phyloP scores from a whole-genome alignment of 2,888 invertebrate species.

The Druceiella hillmani region DNA sequence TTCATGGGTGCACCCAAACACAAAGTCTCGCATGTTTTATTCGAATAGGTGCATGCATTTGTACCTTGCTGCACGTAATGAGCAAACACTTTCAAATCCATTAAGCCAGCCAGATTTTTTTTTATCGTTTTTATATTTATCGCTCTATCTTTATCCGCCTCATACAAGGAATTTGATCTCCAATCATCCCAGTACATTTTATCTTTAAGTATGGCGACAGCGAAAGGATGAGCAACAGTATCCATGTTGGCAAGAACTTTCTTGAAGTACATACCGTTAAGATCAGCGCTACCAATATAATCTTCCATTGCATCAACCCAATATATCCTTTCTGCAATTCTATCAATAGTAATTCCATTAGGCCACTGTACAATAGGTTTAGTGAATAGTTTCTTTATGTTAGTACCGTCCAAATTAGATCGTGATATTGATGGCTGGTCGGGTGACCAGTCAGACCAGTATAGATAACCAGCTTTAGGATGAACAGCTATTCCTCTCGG shows the following conservation, averaged over 20 bases:
- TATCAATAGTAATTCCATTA: slow-evolving; percentile 82
- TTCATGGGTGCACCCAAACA: slow-evolving; percentile 72
- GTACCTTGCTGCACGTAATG: slow-evolving; percentile 69
- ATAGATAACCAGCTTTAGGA: slow-evolving; percentile 70
- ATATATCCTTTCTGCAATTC: slow-evolving; percentile 73
- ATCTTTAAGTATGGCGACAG: slow-evolving; percentile 80
- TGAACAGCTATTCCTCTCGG: slow-evolving; percentile 81
- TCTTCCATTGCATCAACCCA: slow-evolving; percentile 85
- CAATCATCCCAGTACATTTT: slow-evolving; percentile 89
- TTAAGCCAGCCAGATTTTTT: slow-evolving; percentile 61
- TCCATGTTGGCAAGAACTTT: slow-evolving; percentile 60
- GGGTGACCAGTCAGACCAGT: slow-evolving; percentile 86
- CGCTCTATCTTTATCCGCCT: slow-evolving; percentile 74
- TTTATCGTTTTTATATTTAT: slow-evolving; percentile 55
- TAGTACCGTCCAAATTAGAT: slow-evolving; percentile 72
- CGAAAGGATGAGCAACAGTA: slow-evolving; percentile 76
- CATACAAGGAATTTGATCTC: slow-evolving; percentile 72
- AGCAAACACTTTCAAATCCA: slow-evolving; percentile 78
- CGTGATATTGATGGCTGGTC: slow-evolving; percentile 72
- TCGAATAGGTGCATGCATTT: slow-evolving; percentile 61
- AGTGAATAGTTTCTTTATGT: slow-evolving; percentile 59
- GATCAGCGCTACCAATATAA: slow-evolving; percentile 71
- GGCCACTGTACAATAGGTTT: slow-evolving; percentile 74
- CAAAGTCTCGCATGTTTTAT: slow-evolving; percentile 63
- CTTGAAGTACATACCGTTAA: slow-evolving; percentile 63